phyloP scores from a whole-genome alignment of 1,140 invertebrate species.

The Achatina immaculata region DNA sequence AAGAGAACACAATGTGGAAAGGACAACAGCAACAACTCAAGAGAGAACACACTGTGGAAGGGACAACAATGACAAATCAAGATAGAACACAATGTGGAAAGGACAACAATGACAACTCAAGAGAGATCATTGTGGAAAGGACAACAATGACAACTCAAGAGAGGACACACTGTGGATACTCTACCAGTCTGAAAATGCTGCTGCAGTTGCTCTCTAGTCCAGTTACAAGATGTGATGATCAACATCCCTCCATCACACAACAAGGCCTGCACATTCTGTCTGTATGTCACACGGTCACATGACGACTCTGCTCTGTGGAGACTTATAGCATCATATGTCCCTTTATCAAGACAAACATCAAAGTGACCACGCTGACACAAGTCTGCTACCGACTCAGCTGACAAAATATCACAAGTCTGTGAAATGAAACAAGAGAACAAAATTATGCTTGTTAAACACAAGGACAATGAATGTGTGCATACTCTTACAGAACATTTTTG shows the following conservation, averaged over 20 bases:
- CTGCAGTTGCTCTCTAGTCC: constrained; percentile 87
- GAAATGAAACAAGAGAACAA: too few relatives aligned
- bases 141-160: not conserved
- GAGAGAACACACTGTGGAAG: too few relatives aligned
- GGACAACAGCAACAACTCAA: too few relatives aligned
- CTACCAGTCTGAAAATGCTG: constrained; percentile 78
- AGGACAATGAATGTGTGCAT: too few relatives aligned
- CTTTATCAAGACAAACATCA: constrained; percentile 82
- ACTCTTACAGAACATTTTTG: too few relatives aligned
- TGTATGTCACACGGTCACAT: constrained; percentile 78
- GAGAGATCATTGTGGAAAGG: not conserved
- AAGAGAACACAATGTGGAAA: too few relatives aligned
- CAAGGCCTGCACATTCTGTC: constrained; percentile 77
- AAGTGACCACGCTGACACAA: constrained; percentile 38
- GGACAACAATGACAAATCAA: too few relatives aligned
- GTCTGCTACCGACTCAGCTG: constrained; percentile 40
- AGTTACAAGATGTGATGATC: constrained; percentile 93
- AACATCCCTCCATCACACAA: constrained; percentile 79
- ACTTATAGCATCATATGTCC: constrained; percentile 93
- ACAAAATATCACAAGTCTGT: constrained; percentile 38
- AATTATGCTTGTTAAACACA: too few relatives aligned
- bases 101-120: not conserved
- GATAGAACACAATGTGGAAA: too few relatives aligned
- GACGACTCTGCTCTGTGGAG: constrained; percentile 80
- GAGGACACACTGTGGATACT: not conserved